Conservation (phyloP, 2,888 invertebrate genomes). For the Aradus depressus region DNA sequence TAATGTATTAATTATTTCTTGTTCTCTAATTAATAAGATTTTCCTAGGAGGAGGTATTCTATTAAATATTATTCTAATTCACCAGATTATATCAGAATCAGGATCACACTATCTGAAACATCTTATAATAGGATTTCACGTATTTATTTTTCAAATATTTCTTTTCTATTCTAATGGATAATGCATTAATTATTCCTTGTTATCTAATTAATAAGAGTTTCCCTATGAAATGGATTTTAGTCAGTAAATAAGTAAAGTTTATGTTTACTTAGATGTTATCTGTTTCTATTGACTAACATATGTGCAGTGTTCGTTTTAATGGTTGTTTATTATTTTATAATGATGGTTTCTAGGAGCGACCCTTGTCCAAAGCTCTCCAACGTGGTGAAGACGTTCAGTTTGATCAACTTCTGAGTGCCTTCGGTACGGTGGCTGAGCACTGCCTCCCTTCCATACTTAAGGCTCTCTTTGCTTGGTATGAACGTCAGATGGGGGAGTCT, state of each 20-base stretch:
- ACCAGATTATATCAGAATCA: not conserved
- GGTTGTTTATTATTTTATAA: not conserved
- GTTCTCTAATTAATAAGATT: not conserved
- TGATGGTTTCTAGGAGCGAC: constrained; percentile 58
- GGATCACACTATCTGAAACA: no score
- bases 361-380: constrained; percentile 88
- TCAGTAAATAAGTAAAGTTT: not conserved
- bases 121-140: no score
- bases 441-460: constrained; percentile 88
- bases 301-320: not conserved
- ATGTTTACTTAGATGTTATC: not conserved
- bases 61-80: not conserved
- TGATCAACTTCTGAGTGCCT: constrained; percentile 82
- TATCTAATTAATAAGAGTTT: not conserved
- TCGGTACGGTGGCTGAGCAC: constrained; percentile 93
- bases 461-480: constrained; percentile 92
- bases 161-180: no score
- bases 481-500: constrained; percentile 56
- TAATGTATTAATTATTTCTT: not conserved
- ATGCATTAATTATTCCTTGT: not conserved
- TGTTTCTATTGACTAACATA: not conserved
- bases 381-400: constrained; percentile 92
- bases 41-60: not conserved
- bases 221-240: not conserved
- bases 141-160: not conserved